Conservation (phyloP, 2,797 vertebrate genomes). For the Euphonia xanthogaster region DNA sequence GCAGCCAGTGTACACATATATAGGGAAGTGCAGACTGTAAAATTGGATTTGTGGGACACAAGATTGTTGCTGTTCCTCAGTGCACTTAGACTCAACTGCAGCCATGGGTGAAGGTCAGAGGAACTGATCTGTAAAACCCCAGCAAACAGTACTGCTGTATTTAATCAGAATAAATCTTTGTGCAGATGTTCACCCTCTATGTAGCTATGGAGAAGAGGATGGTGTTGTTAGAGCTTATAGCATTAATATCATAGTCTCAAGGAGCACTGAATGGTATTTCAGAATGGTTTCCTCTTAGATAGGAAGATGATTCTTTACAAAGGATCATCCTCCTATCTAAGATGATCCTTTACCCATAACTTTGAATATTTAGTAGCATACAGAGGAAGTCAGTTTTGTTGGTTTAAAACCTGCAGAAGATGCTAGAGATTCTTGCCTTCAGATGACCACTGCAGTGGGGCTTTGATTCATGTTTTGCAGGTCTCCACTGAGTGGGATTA, state of each 20-base stretch:
- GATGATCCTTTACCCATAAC: background rate
- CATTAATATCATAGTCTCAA: background rate
- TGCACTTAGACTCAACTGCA: background rate
- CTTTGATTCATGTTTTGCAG: background rate
- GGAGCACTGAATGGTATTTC: background rate
- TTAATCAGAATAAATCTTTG: background rate
- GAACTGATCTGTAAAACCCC: background rate
- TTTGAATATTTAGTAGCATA: background rate
- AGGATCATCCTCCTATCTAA: background rate
- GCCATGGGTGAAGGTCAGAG: background rate
- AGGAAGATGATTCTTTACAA: background rate
- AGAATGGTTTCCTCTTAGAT: background rate
- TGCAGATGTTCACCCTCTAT: background rate
- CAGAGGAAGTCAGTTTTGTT: background rate
- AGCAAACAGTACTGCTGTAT: background rate
- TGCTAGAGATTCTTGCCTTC: background rate
- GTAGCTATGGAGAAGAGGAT: background rate
- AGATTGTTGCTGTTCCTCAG: background rate
- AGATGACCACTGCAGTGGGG: background rate
- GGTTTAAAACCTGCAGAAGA: background rate
- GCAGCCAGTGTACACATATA: too few relatives aligned
- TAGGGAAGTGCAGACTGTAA: accelerated
- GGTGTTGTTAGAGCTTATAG: background rate
- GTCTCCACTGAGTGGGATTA: background rate
- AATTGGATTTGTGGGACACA: background rate